A percentile compares a stretch with the other conserved stretches of the same genome.
Evolutionary conservation across 2,113 vertebrate genomes (phyloP).

Genomic region (Thymallus thymallus): DNA sequence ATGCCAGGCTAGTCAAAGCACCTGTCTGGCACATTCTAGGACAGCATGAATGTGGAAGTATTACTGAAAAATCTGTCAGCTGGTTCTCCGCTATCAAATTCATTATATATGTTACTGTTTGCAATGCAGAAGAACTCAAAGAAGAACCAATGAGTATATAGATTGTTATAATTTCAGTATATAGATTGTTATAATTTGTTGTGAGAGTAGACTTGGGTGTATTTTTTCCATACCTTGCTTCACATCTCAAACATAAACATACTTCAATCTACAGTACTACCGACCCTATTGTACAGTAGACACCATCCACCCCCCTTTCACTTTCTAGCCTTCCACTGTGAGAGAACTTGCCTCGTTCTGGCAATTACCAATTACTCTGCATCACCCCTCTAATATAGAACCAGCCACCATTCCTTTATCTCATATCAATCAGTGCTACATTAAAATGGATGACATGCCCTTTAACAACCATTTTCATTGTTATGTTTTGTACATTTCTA

Average conservation of each 20-base stretch:
- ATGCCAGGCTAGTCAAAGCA: slow-evolving; percentile 23
- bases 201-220: neutral
- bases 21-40: slow-evolving; percentile 29
- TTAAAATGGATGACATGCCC: neutral
- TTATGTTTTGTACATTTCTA: neutral
- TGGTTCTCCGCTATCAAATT: slow-evolving; percentile 10
- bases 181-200: neutral
- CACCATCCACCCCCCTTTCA: neutral
- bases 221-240: neutral
- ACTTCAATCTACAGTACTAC: neutral
- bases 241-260: neutral
- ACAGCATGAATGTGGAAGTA: neutral
- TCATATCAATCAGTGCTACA: neutral
- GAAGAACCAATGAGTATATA: neutral
- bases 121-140: neutral
- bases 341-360: slow-evolving; percentile 23
- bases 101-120: neutral
- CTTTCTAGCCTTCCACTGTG: slow-evolving; percentile 21
- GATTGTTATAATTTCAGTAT: neutral
- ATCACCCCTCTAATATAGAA: slow-evolving; percentile 23
- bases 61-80: neutral
- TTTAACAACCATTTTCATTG: neutral
- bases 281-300: neutral
- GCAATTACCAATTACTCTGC: slow-evolving; percentile 19
- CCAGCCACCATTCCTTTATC: slow-evolving; percentile 30